Evolutionary conservation across 1,140 invertebrate genomes (phyloP).

Genomic region (Andricus grossulariae): DNA sequence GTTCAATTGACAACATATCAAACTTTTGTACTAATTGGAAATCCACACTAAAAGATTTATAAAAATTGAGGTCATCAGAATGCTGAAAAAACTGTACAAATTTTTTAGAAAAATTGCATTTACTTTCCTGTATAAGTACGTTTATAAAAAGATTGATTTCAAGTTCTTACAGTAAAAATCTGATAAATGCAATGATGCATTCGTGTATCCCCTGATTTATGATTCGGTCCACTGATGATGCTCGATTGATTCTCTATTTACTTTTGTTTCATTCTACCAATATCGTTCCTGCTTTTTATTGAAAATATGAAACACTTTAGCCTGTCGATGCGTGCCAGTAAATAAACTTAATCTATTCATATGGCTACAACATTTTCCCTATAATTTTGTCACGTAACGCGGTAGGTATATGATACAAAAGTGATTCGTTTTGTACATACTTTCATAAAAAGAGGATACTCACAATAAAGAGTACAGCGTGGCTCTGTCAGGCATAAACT

Average conservation of each 20-base stretch:
- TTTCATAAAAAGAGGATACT: constrained; percentile 43
- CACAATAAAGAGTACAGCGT: constrained; percentile 15
- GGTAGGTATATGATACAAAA: constrained; percentile 62
- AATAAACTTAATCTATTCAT: constrained; percentile 48
- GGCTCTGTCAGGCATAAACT: constrained; percentile 34
- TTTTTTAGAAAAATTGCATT: neutral
- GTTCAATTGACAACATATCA: too few relatives aligned
- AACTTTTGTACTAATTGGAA: neutral
- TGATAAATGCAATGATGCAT: too few relatives aligned
- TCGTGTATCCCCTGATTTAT: neutral
- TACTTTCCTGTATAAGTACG: neutral
- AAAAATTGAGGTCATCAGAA: neutral
- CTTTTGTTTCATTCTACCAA: too few relatives aligned
- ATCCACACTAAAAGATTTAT: neutral
- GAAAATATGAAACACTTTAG: neutral
- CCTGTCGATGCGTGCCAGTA: constrained; percentile 45
- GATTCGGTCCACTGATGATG: neutral
- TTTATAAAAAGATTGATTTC: neutral
- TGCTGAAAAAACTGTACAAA: neutral
- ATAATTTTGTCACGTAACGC: constrained; percentile 13
- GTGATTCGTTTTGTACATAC: constrained; percentile 66
- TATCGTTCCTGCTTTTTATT: neutral
- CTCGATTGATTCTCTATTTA: too few relatives aligned
- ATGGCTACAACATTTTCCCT: constrained; percentile 40
- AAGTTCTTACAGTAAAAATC: too few relatives aligned